Evolutionary conservation across 2,113 vertebrate species (phyloP).

Genomic region (Pseudorectes ferrugineus): DNA sequence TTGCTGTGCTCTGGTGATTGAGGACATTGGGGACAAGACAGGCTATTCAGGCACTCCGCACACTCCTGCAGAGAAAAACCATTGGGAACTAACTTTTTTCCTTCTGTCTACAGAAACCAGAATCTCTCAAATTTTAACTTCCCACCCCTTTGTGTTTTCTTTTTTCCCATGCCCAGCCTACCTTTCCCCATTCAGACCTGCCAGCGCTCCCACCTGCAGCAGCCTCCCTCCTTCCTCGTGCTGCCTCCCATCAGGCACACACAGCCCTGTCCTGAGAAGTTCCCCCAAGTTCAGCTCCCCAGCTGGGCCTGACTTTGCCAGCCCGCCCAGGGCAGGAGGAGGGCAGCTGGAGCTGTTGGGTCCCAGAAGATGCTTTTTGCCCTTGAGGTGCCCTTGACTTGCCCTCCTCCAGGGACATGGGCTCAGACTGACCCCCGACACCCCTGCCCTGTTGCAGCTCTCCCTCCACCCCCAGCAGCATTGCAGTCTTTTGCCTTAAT

Average conservation of each 20-base stretch:
- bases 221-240: rapidly evolving
- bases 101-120: neutral
- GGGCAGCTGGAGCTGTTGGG: neutral
- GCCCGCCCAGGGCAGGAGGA: rapidly evolving
- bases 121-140: neutral
- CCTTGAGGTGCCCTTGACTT: neutral
- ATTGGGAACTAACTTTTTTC: neutral
- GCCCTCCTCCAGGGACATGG: neutral
- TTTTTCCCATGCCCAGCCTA: neutral
- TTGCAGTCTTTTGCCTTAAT: neutral
- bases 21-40: neutral
- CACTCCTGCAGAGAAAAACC: neutral
- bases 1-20: neutral
- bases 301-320: neutral
- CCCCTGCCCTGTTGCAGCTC: neutral
- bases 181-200: neutral
- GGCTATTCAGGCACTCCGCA: neutral
- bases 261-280: neutral
- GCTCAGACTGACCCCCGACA: rapidly evolving
- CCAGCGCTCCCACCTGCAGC: neutral
- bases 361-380: neutral
- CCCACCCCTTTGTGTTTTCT: no score
- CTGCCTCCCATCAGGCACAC: neutral
- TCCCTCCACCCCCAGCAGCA: neutral
- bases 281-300: neutral